A percentile compares a stretch with the other conserved stretches of the same genome.
Conservation (phyloP, 1,140 invertebrate genomes). For the Halictus rubicundus region DNA sequence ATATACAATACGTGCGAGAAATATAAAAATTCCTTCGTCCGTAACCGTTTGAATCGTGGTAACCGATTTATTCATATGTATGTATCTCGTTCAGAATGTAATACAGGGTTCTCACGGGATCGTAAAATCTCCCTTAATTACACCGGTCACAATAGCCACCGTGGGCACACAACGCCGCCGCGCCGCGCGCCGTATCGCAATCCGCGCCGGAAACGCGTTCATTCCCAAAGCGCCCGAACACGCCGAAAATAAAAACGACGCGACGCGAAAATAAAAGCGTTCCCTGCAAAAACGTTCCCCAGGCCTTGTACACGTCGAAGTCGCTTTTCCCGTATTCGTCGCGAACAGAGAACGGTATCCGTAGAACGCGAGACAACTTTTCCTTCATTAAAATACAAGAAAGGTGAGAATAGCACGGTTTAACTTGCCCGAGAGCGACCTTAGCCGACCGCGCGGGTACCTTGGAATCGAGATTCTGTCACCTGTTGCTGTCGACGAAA, state of each 20-base stretch:
- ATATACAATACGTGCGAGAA: constrained; percentile 21
- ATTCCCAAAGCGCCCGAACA: constrained; percentile 16
- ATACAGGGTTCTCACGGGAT: constrained; percentile 45
- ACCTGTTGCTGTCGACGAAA: no score
- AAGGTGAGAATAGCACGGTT: neutral
- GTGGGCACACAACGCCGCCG: neutral
- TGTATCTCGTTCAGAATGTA: constrained; percentile 24
- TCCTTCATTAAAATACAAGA: constrained; percentile 44
- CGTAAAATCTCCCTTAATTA: constrained; percentile 35
- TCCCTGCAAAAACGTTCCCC: constrained; percentile 24
- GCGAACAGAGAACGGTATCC: neutral
- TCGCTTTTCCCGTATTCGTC: constrained; percentile 37
- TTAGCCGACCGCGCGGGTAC: neutral
- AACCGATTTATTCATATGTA: constrained; percentile 45
- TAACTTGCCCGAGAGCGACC: neutral
- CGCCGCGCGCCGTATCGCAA: constrained; percentile 16
- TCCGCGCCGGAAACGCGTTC: constrained; percentile 20
- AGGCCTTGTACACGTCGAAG: constrained; percentile 11
- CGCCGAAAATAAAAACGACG: neutral
- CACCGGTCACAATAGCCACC: constrained; percentile 11
- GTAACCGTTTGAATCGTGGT: constrained; percentile 32
- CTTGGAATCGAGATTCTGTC: neutral
- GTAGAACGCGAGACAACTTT: constrained; percentile 29
- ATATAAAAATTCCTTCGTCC: neutral
- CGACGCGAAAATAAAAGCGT: constrained; percentile 1